phyloP scores from a whole-genome alignment of 2,113 vertebrate species.

The Macquaria australasica region DNA sequence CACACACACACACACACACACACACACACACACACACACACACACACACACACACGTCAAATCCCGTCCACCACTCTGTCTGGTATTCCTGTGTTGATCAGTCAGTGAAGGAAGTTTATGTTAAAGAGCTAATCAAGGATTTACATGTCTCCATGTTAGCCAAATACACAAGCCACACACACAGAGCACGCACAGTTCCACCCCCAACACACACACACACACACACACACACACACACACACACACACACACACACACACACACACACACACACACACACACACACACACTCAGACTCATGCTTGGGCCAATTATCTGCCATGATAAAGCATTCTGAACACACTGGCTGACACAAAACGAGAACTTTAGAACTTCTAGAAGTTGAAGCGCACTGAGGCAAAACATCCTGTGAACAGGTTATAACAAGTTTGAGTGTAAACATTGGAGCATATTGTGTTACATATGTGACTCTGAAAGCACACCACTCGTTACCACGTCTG shows the following conservation, averaged over 20 bases:
- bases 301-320: background rate
- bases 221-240: background rate
- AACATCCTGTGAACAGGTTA: constrained; percentile 6
- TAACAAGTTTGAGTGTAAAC: constrained; percentile 30
- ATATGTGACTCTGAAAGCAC: constrained; percentile 58
- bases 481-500: constrained; percentile 55
- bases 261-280: background rate
- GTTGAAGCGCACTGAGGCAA: background rate
- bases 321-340: background rate
- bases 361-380: background rate
- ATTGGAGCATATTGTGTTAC: constrained; percentile 17
- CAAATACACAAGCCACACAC: constrained; percentile 2
- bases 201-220: background rate
- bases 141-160: constrained; percentile 31
- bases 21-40: background rate
- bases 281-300: background rate
- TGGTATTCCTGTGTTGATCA: constrained; percentile 39
- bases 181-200: background rate
- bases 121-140: constrained; percentile 36
- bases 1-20: background rate
- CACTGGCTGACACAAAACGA: background rate
- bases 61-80: background rate
- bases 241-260: background rate
- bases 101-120: constrained; percentile 29
- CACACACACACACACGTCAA: background rate